A percentile compares a stretch with the other conserved stretches of the same genome.
phyloP scores from a whole-genome alignment of 2,888 invertebrate genomes.

The Halocaridina rubra region DNA sequence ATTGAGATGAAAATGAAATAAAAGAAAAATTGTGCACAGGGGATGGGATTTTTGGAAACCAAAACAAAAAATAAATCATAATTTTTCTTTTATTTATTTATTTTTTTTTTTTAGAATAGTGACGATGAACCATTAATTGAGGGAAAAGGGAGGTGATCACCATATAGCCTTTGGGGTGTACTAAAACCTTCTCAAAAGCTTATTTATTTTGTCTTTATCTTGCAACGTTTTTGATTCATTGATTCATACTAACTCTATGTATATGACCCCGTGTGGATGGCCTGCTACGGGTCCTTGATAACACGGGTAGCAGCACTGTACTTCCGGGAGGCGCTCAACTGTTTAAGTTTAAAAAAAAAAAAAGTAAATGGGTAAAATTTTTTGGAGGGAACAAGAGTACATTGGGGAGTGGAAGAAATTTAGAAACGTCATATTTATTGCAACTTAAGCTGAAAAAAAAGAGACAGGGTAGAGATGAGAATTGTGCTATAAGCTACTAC shows the following conservation, averaged over 20 bases:
- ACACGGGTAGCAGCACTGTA: slow-evolving; percentile 99
- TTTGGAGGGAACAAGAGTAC: no score
- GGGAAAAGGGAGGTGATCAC: not conserved
- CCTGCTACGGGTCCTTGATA: slow-evolving; percentile 76
- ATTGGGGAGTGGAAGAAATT: no score
- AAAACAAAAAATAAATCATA: not conserved
- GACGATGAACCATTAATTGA: not conserved
- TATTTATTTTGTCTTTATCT: not conserved
- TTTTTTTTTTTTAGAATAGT: no score
- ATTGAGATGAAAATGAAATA: not conserved
- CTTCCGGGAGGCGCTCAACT: slow-evolving; percentile 99
- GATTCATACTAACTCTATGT: not conserved
- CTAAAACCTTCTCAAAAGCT: slow-evolving; percentile 10
- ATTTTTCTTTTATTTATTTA: no score
- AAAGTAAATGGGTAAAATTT: no score
- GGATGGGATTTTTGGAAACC: not conserved
- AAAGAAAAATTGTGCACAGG: not conserved
- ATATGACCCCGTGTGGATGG: not conserved
- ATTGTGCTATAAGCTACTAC: no score
- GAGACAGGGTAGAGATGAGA: no score
- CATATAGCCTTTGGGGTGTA: slow-evolving; percentile 19
- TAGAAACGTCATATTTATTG: no score
- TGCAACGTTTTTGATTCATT: no score
- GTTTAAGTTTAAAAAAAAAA: slow-evolving; percentile 65
- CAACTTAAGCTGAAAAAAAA: no score